Evolutionary conservation across 2,797 vertebrate species (phyloP), one percentile per base, ranked within the genome.

Genomic region (Ispidina picta): DNA sequence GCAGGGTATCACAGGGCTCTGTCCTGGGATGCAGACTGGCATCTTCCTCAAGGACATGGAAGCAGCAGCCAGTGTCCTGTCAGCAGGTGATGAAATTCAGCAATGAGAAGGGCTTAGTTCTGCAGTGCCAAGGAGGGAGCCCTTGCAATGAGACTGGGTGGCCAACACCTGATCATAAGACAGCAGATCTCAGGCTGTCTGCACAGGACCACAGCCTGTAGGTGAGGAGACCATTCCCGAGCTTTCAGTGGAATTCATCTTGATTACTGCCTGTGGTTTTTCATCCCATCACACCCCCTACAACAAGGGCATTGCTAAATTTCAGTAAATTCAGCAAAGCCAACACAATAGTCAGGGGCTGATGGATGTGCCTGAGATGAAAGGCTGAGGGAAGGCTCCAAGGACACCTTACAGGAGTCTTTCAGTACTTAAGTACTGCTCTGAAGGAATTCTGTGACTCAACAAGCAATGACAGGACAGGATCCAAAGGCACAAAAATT

Each of bases 211-310:
- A 26, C 0, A 22, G 48, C 26, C 72, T n/a, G 15, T 0, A 6
- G 44, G 1, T 15, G n/a, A 59, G 33, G n/a, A 19, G 19, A 48
- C 10, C 1, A 9, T 6, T 6, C 16, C 35, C 20, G 23, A 35
- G 33, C 11, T 8, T 18, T 8, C 20, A 5, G 11, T 8, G 20
- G 31, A 35, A 10, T 17, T 41, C 76, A 28, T 5, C 20, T 8
- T 13, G 15, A 11, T 25, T 23, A 0, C 44, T 17, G 5, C 18
- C 1, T 2, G 39, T 15, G 9, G 15, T 22, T 51, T n/a, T 15
- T 29, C 31, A 19, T 9, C 62, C 41, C 6, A 1, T 0, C 37
- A 22, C 1, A 12, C 37, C 19, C 23, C 10, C 0, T 0, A 41
- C 2, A 10, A 17, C 21, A 9, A 39, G 10, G 28, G 64, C 5